A percentile compares a stretch with the other conserved stretches of the same genome.
These are phyloP conservation scores for Apamea anceps DNA, from an alignment of 2,888 invertebrate species.

Conservation along the genomic window DNA sequence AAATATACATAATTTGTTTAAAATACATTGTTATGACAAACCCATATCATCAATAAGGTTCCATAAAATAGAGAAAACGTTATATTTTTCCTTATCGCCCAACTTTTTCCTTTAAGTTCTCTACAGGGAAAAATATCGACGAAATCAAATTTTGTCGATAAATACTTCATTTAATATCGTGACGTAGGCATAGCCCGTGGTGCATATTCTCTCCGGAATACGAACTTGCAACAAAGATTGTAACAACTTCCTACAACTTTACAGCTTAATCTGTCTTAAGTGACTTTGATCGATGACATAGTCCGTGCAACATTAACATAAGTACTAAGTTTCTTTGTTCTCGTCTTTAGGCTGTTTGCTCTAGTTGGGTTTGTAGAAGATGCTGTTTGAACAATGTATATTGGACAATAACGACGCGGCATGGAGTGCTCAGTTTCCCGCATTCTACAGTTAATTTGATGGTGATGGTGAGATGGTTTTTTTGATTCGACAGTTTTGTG, in stretches of 20 bases:
- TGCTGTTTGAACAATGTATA: slow-evolving; percentile 9
- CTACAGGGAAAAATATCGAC: slow-evolving; percentile 12
- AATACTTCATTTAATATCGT: slow-evolving; percentile 27
- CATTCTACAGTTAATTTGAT: not conserved
- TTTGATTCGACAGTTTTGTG: not conserved
- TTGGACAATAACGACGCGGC: not conserved
- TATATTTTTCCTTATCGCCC: slow-evolving; percentile 18
- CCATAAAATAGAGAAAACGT: not conserved
- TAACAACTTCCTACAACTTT: slow-evolving; percentile 72
- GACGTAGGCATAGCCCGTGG: slow-evolving; percentile 51
- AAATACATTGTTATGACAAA: not conserved
- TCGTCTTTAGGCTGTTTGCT: slow-evolving; percentile 31
- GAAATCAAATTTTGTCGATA: slow-evolving; percentile 24
- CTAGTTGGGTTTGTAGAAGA: slow-evolving; percentile 7
- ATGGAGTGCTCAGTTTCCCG: not conserved
- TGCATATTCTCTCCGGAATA: slow-evolving; percentile 74
- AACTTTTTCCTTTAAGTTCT: slow-evolving; percentile 30
- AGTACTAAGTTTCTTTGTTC: slow-evolving; percentile 46
- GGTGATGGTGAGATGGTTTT: not conserved
- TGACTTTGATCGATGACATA: slow-evolving; percentile 79
- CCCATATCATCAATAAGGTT: not conserved
- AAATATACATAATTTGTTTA: not conserved
- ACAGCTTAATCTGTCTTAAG: slow-evolving; percentile 78
- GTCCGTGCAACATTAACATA: slow-evolving; percentile 58
- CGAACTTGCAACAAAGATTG: slow-evolving; percentile 77